Conservation (phyloP, 2,888 invertebrate species). For the Agonopterix arenella region DNA sequence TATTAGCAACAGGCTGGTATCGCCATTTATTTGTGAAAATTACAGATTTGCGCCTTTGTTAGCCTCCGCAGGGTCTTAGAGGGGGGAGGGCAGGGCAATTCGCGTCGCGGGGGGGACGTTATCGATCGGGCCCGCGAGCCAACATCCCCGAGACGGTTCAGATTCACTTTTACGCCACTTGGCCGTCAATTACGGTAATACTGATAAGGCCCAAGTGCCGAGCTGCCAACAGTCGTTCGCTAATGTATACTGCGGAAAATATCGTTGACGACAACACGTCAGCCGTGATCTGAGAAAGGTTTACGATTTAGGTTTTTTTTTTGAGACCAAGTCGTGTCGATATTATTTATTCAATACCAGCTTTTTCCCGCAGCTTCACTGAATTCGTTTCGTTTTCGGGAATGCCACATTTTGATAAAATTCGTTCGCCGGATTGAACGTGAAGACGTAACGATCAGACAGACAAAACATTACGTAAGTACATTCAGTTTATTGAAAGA, state of each 20-base stretch:
- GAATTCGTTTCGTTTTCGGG: no score
- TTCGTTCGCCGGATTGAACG: no score
- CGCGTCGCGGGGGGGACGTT: constrained; percentile 15
- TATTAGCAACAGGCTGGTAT: constrained; percentile 7
- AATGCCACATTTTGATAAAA: no score
- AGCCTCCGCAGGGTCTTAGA: not conserved
- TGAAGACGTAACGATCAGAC: no score
- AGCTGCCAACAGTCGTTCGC: constrained; percentile 12
- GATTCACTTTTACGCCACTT: constrained; percentile 54
- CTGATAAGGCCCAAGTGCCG: constrained; percentile 29
- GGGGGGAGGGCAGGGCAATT: not conserved
- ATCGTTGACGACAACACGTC: not conserved
- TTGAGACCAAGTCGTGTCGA: no score
- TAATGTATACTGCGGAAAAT: constrained; percentile 4
- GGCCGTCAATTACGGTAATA: constrained; percentile 41
- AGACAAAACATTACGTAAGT: no score
- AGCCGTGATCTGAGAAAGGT: no score
- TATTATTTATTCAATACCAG: no score
- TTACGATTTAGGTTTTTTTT: no score
- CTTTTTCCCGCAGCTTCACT: no score
- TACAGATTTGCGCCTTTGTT: constrained; percentile 7
- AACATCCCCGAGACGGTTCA: constrained; percentile 31
- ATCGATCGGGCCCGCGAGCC: constrained; percentile 39
- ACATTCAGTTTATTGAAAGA: no score
- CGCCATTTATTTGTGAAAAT: constrained; percentile 7